Percentiles rank a stretch among this genome's conserved stretches.
Conservation (phyloP, 2,888 invertebrate genomes). For the Ischnus inquisitorius region DNA sequence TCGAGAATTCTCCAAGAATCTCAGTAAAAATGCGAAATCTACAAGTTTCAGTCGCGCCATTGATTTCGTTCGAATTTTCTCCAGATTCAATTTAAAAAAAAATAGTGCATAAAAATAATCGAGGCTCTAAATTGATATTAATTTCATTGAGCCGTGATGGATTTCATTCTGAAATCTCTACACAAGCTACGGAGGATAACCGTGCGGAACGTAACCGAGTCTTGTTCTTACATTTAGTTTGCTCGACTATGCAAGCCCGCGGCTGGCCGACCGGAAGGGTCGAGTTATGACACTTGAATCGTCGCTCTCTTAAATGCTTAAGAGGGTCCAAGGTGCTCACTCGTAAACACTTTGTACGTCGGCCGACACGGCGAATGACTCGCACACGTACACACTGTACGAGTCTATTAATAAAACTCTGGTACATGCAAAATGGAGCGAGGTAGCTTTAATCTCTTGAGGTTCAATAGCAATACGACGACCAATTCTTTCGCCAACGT, state of each 20-base stretch:
- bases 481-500: background rate
- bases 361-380: conserved; percentile 47
- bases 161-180: background rate
- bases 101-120: background rate
- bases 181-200: background rate
- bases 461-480: conserved; percentile 3
- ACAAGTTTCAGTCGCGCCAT: no score
- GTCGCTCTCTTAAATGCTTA: conserved; percentile 80
- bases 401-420: conserved; percentile 53
- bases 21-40: no score
- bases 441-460: conserved; percentile 51
- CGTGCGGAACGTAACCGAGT: conserved; percentile 28
- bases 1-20: no score
- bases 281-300: conserved; percentile 83
- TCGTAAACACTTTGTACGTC: conserved; percentile 58
- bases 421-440: conserved; percentile 21
- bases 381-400: background rate
- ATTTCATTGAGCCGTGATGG: background rate
- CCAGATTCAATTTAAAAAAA: background rate
- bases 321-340: conserved; percentile 78
- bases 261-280: conserved; percentile 81
- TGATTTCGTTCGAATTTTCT: background rate
- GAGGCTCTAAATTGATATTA: background rate
- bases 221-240: conserved; percentile 74
- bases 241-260: conserved; percentile 36